These are phyloP conservation scores for Gallinago media DNA, from an alignment of 2,113 vertebrate genomes.

Conservation along the genomic window DNA sequence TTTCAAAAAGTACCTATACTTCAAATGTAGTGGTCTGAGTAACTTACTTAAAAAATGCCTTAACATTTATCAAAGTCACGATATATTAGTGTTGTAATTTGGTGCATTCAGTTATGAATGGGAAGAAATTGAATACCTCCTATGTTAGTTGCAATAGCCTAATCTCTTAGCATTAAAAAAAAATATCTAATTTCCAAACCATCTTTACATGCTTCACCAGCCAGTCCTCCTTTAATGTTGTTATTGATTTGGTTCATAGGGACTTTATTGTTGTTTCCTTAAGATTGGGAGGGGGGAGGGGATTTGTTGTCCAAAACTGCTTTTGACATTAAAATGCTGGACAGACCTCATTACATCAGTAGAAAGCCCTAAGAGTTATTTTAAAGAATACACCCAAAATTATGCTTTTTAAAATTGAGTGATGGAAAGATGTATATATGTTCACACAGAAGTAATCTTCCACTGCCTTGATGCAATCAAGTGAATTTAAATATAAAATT, in stretches of 20 bases:
- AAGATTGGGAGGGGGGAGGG: rapidly evolving
- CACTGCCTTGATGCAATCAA: background rate
- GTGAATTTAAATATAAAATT: background rate
- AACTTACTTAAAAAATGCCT: background rate
- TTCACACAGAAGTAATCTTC: background rate
- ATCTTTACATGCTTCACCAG: background rate
- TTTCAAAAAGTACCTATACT: background rate
- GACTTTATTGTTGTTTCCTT: background rate
- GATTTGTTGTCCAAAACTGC: background rate
- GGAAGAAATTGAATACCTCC: background rate
- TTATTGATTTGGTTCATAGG: background rate
- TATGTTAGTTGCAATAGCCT: background rate
- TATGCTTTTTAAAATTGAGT: background rate
- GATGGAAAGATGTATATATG: background rate
- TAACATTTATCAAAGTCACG: background rate
- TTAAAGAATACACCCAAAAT: background rate
- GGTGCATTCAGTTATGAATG: background rate
- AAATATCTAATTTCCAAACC: background rate
- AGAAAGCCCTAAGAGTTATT: background rate
- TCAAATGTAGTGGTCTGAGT: background rate
- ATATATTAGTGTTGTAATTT: background rate
- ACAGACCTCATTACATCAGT: background rate
- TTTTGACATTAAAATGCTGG: background rate
- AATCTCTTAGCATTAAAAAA: background rate
- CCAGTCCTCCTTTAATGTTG: background rate